These are phyloP conservation scores for Cyphomyrus discorhynchus DNA, from an alignment of 2,113 vertebrate species.

Conservation along the genomic window DNA sequence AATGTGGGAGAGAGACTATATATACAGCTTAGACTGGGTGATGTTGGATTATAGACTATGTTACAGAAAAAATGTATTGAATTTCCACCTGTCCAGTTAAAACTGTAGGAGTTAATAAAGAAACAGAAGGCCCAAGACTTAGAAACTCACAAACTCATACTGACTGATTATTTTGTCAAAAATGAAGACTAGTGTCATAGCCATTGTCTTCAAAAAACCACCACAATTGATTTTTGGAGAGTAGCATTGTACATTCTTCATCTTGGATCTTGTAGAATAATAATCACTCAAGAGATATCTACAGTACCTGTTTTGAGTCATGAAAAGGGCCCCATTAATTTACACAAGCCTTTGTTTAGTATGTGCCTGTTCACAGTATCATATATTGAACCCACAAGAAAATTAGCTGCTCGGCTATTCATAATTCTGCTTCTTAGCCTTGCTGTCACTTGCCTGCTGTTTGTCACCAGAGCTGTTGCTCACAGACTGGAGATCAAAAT, in stretches of 20 bases:
- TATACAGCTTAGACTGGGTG: not conserved
- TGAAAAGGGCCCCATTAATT: not conserved
- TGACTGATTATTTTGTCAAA: not conserved
- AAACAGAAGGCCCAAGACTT: slow-evolving; percentile 15
- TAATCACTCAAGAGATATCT: not conserved
- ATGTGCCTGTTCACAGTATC: not conserved
- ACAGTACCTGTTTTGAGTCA: not conserved
- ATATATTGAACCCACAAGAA: not conserved
- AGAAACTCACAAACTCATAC: not conserved
- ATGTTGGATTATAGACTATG: slow-evolving; percentile 23
- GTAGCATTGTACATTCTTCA: not conserved
- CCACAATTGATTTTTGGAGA: not conserved
- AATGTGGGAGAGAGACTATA: slow-evolving; percentile 22
- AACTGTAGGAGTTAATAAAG: slow-evolving; percentile 26
- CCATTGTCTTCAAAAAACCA: not conserved
- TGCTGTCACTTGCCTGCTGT: slow-evolving; percentile 3
- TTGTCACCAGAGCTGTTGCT: slow-evolving; percentile 3
- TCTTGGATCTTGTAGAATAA: not conserved
- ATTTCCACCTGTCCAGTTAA: slow-evolving; percentile 27
- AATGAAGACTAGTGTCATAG: not conserved
- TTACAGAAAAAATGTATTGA: slow-evolving; percentile 33
- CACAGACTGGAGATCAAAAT: not conserved
- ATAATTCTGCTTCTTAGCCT: slow-evolving; percentile 1
- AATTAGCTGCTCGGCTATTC: not conserved
- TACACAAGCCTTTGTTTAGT: not conserved